Evolutionary conservation across 1,140 invertebrate genomes (phyloP), one percentile per base, ranked within the genome.

Genomic region (Sycophaga agraensis): DNA sequence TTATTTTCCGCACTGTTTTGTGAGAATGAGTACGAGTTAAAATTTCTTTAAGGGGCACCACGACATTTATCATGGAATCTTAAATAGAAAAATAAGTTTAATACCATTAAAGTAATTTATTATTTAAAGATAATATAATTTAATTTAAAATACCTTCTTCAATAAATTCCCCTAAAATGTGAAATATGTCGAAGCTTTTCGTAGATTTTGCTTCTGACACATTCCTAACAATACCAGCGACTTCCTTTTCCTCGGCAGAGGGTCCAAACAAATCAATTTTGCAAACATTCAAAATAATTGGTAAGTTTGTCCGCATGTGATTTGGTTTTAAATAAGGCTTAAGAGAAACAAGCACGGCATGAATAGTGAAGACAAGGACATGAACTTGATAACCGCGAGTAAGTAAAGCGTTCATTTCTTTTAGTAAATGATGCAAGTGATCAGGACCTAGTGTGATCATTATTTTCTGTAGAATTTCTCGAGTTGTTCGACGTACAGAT

Each of bases 321-420:
- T 83, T 85, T 2, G 87, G 80, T 70, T 86, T 82, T 43, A 94
- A 86, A 28, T 59, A 55, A 14, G 77, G 72, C 65, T 88, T 88
- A 48, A 98, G 74, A 37, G 86, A 84, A 48, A 86, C 84, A 12
- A 99, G 74, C 2, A 98, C 83, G 0, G 88, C 84, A 75, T 98
- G 92, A 4, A 97, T 85, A 0, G 96, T 97, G 64, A 88, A 96
- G 3, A 90, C 89, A 14, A 98, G 81, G 0, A 98, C 94, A 70
- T 98, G 96, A 17, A 96, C 86, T 84, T 98, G 95, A 72, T 92
- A 98, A 9, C 97, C 97, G 75, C 89, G 87, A 0, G 87, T 93
- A 48, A 98, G 81, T 7, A 94, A 77, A 14, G 89, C 81, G 40
- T 88, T 88, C 70, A 98, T 84, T 78, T 97, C 94, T 56, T 86